These are phyloP conservation scores for Arenaria interpres DNA, from an alignment of 2,113 vertebrate species.

Conservation along the genomic window DNA sequence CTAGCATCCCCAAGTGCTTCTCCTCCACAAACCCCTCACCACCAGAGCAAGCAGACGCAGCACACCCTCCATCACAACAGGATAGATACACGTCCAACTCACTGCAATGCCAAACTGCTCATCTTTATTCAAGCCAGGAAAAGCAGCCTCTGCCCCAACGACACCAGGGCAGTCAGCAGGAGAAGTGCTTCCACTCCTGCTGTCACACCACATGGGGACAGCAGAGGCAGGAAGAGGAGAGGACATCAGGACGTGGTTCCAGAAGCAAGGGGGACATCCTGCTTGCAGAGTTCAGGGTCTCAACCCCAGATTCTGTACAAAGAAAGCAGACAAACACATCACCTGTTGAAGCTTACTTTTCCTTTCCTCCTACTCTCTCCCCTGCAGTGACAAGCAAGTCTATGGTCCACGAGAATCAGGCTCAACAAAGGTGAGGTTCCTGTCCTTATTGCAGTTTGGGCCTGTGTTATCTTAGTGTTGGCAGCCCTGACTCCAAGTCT, in stretches of 20 bases:
- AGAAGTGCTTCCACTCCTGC: background rate
- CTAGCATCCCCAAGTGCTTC: background rate
- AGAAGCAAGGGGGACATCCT: accelerated
- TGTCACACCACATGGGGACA: accelerated
- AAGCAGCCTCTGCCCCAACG: background rate
- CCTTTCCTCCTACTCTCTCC: background rate
- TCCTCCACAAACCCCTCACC: background rate
- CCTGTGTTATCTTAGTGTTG: background rate
- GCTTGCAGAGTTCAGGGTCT: accelerated
- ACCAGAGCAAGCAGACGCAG: accelerated
- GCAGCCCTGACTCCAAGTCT: background rate
- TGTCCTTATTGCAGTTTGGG: background rate
- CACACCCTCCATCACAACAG: too few relatives aligned
- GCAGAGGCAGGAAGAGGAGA: background rate
- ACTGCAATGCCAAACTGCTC: background rate
- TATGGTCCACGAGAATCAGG: background rate
- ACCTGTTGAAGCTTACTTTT: accelerated
- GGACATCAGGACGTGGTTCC: background rate
- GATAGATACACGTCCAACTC: background rate
- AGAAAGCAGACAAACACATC: accelerated
- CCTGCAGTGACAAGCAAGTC: background rate
- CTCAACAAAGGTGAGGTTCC: background rate
- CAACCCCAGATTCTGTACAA: accelerated
- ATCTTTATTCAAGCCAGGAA: background rate
- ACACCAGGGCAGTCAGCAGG: background rate